These are phyloP conservation scores for Phortica magna DNA, from an alignment of 2,888 invertebrate genomes.

Conservation along the genomic window DNA sequence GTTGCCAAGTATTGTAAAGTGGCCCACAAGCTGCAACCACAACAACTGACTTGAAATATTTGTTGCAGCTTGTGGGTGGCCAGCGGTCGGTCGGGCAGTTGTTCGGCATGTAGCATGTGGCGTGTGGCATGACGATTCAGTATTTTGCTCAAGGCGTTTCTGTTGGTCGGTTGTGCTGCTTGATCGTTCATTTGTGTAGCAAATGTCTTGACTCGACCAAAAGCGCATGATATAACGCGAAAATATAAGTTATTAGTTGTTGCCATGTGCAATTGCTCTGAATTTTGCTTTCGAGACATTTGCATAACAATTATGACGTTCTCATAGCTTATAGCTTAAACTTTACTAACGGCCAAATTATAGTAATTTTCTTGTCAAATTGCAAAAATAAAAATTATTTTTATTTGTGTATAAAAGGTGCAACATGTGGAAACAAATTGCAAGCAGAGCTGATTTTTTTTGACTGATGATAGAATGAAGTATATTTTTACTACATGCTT, in stretches of 20 bases:
- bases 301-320: too few species aligned
- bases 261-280: too few species aligned
- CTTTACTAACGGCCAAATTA: neutral
- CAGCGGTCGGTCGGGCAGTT: neutral
- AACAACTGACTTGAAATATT: neutral
- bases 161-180: neutral
- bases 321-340: neutral
- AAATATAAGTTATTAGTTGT: neutral
- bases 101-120: neutral
- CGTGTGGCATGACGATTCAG: neutral
- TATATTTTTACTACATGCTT: too few species aligned
- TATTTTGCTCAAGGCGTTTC: neutral
- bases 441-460: too few species aligned
- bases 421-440: too few species aligned
- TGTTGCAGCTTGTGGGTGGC: neutral
- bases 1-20: neutral
- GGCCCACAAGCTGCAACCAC: neutral
- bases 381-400: too few species aligned
- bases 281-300: too few species aligned
- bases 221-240: neutral
- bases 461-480: too few species aligned
- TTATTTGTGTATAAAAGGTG: too few species aligned
- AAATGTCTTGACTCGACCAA: neutral
- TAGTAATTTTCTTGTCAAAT: neutral
- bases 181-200: neutral